phyloP scores from a whole-genome alignment of 2,888 invertebrate species.

The Drosophila niveifrons region DNA sequence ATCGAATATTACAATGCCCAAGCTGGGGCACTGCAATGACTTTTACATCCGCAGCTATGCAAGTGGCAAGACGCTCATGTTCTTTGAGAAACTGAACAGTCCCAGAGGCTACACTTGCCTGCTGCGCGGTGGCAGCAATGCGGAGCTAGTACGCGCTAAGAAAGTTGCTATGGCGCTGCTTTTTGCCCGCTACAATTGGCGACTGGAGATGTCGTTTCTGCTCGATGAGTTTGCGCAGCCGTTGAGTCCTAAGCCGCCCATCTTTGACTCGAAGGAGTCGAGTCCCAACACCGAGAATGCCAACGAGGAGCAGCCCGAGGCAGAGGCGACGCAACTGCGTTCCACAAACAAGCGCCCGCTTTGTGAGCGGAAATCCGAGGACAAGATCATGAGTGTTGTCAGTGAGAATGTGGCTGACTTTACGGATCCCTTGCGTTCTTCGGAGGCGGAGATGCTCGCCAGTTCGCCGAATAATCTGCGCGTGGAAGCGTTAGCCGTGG shows the following conservation, averaged over 20 bases:
- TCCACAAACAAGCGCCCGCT: conserved; percentile 49
- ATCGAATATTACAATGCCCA: conserved; percentile 92
- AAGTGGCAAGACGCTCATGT: conserved; percentile 94
- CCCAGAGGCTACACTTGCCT: conserved; percentile 94
- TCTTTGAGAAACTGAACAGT: conserved; percentile 95
- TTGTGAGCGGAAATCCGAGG: conserved; percentile 82
- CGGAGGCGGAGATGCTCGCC: conserved; percentile 83
- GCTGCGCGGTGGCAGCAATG: conserved; percentile 91
- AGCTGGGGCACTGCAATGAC: conserved; percentile 92
- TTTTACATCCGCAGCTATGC: conserved; percentile 91
- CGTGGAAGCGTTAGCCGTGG: conserved; percentile 84
- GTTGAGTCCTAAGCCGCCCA: conserved; percentile 87
- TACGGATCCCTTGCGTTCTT: conserved; percentile 92
- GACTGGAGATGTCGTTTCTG: conserved; percentile 95
- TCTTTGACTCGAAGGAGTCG: conserved; percentile 85
- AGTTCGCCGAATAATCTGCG: conserved; percentile 82
- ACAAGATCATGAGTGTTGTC: conserved; percentile 87
- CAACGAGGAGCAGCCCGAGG: conserved; percentile 63
- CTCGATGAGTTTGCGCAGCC: conserved; percentile 94
- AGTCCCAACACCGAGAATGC: conserved; percentile 78
- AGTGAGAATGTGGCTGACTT: conserved; percentile 88
- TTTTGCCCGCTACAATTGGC: conserved; percentile 92
- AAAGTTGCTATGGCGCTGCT: conserved; percentile 93
- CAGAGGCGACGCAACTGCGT: conserved; percentile 44
- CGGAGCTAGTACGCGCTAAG: conserved; percentile 93